A percentile compares a stretch with the other conserved stretches of the same genome.
Evolutionary conservation across 2,797 vertebrate genomes (phyloP).

Genomic region (Oryzias sinensis): DNA sequence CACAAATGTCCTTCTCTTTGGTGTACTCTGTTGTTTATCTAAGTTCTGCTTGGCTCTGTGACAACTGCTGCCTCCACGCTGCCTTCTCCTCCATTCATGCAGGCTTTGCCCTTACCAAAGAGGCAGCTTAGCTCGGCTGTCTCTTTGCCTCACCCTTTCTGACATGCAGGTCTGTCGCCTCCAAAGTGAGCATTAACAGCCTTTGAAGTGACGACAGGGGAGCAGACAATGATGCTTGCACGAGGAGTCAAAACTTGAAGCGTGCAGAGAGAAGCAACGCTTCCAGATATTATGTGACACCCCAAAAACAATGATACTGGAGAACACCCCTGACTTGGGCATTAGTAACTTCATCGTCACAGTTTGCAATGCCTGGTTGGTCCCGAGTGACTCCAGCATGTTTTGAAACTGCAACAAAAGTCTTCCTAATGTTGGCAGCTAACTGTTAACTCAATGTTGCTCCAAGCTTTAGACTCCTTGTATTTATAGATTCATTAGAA

Average conservation of each 20-base stretch:
- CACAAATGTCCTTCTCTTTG: neutral
- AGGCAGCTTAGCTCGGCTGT: conserved; percentile 44
- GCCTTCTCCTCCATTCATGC: conserved; percentile 25
- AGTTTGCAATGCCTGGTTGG: conserved; percentile 39
- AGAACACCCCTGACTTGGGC: conserved; percentile 21
- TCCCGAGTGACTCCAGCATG: conserved; percentile 35
- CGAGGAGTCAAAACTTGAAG: conserved; percentile 12
- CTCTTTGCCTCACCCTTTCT: conserved; percentile 38
- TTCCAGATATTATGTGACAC: conserved; percentile 9
- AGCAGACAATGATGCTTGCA: conserved; percentile 29
- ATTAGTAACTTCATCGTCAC: conserved; percentile 25
- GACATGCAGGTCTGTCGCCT: conserved; percentile 38
- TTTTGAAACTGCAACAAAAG: conserved; percentile 27
- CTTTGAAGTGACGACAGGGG: conserved; percentile 53
- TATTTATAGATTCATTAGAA: conserved; percentile 62
- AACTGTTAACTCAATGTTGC: conserved; percentile 39
- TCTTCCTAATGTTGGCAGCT: conserved; percentile 32
- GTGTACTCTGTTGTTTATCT: conserved; percentile 15
- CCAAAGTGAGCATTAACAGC: conserved; percentile 55
- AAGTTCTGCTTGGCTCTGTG: conserved; percentile 19
- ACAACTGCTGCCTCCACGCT: conserved; percentile 33
- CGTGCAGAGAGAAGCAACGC: neutral
- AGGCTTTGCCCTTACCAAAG: conserved; percentile 30
- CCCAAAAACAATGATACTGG: conserved; percentile 1
- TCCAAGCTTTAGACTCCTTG: conserved; percentile 55